Percentiles rank a stretch among this genome's conserved stretches.
phyloP scores from a whole-genome alignment of 2,113 vertebrate species.

The Myocastor coypus region DNA sequence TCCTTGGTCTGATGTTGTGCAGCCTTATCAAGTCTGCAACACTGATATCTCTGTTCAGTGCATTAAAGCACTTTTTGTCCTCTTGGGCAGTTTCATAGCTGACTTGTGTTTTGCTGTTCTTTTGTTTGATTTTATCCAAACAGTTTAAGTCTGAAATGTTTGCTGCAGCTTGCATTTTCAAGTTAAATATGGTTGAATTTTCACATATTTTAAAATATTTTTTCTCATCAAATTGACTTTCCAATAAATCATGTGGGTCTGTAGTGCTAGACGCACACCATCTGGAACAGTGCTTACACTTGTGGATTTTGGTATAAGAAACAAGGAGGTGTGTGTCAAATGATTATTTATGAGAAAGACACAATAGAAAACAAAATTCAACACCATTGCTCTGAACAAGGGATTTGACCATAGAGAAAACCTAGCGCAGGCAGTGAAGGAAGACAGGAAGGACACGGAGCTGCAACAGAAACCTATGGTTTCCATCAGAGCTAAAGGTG shows the following conservation, averaged over 20 bases:
- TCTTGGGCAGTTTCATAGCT: neutral
- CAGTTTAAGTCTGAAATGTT: neutral
- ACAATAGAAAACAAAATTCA: neutral
- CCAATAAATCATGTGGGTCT: neutral
- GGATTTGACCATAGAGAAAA: neutral
- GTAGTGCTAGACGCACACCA: neutral
- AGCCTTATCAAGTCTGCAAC: neutral
- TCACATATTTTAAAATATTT: neutral
- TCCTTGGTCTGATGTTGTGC: neutral
- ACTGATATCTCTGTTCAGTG: neutral
- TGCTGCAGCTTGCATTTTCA: neutral
- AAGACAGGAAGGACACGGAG: neutral
- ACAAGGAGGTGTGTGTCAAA: neutral
- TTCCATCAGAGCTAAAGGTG: rapidly evolving
- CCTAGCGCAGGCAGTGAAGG: neutral
- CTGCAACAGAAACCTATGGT: neutral
- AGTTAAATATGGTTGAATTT: neutral
- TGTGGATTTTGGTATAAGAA: neutral
- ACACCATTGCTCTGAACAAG: neutral
- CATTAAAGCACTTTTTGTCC: neutral
- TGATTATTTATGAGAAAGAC: neutral
- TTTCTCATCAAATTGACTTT: neutral
- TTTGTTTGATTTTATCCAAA: neutral
- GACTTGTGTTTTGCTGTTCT: neutral
- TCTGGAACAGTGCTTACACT: neutral